Conservation (phyloP, 1,140 invertebrate genomes). For the Catajapyx aquilonaris region DNA sequence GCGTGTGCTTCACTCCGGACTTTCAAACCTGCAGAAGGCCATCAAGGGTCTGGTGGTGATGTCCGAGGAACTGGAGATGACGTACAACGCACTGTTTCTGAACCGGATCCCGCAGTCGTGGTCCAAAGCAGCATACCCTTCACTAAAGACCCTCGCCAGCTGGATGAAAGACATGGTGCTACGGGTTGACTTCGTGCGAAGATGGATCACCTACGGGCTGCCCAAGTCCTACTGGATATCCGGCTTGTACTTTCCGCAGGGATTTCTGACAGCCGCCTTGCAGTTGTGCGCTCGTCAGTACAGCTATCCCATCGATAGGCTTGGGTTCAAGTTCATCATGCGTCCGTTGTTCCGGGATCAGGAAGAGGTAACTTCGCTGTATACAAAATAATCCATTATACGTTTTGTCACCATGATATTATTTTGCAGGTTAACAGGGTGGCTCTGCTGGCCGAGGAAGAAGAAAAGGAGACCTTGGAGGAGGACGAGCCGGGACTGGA, state of each 20-base stretch:
- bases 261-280: conserved; percentile 64
- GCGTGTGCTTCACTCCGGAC: conserved; percentile 39
- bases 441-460: no score
- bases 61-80: conserved; percentile 62
- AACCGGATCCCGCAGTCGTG: conserved; percentile 51
- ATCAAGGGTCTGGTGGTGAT: conserved; percentile 70
- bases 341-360: conserved; percentile 34
- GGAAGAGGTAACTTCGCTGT: no score
- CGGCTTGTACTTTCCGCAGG: conserved; percentile 79
- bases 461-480: no score
- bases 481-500: conserved; percentile 25
- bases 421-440: no score
- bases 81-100: conserved; percentile 29
- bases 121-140: conserved; percentile 62
- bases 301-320: conserved; percentile 59
- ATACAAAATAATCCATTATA: no score
- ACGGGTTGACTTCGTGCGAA: conserved; percentile 53
- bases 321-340: conserved; percentile 54
- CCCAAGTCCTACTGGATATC: conserved; percentile 72
- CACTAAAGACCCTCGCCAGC: conserved; percentile 56
- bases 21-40: conserved; percentile 55
- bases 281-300: conserved; percentile 69
- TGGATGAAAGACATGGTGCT: conserved; percentile 61
- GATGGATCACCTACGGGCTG: conserved; percentile 46
- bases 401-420: no score